phyloP scores from a whole-genome alignment of 1,140 invertebrate genomes.

The Schlechtendalia chinensis region DNA sequence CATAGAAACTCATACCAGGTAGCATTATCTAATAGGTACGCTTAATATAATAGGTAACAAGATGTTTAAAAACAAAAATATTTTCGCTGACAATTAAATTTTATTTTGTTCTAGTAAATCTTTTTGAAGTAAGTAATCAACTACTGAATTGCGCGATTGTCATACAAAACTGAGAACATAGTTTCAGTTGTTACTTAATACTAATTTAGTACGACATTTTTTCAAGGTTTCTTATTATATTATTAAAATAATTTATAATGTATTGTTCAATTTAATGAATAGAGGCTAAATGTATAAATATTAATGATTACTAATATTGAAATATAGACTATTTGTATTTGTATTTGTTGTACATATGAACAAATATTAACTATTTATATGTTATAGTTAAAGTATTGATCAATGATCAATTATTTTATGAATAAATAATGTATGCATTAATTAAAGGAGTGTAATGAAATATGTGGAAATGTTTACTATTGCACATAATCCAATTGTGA shows the following conservation, averaged over 20 bases:
- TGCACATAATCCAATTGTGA: too few relatives aligned
- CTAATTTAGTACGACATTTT: not conserved
- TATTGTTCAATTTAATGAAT: constrained; percentile 35
- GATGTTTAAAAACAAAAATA: constrained; percentile 11
- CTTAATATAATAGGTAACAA: not conserved
- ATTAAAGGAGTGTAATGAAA: too few relatives aligned
- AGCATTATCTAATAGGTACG: too few relatives aligned
- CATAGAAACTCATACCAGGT: not conserved
- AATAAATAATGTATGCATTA: too few relatives aligned
- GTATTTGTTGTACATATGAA: too few relatives aligned
- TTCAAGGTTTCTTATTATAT: constrained; percentile 24
- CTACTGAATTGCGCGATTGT: constrained; percentile 12
- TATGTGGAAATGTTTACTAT: too few relatives aligned
- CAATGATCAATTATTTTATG: too few relatives aligned
- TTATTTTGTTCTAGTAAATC: constrained; percentile 15
- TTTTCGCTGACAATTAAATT: not conserved
- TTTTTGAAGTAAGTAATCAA: constrained; percentile 39
- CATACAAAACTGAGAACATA: not conserved
- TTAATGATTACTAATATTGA: not conserved
- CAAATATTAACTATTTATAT: not conserved
- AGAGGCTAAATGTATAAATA: constrained; percentile 32
- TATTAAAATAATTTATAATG: constrained; percentile 17
- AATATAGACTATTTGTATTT: not conserved
- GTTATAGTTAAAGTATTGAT: too few relatives aligned
- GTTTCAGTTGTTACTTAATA: constrained; percentile 21